Evolutionary conservation across 2,888 invertebrate genomes (phyloP), one percentile per base, ranked within the genome.

Genomic region (Marronus borbonicus): DNA sequence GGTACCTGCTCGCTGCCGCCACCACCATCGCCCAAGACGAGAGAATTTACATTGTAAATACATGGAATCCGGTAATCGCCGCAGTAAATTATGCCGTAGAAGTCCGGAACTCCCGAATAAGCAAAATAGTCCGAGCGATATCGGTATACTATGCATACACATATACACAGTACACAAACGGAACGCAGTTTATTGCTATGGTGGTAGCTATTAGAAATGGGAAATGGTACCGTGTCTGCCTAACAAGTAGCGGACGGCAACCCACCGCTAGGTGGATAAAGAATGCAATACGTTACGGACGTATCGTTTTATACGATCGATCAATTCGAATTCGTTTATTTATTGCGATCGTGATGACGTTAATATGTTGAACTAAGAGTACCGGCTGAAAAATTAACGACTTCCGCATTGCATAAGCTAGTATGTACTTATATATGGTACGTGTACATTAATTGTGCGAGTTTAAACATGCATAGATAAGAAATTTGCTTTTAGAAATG

Each of bases 31-130:
- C 12, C 28, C 62, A 62, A 62, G 62, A 72, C 39, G 39, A 58
- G 36, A 58, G 20, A 70, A 70, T 72, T 72, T 72, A 39, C 58
- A 20, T 60, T 20, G 58, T 72, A 72, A 58, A 72, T 74, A 60
- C 58, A 44, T 20, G 72, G 44, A 74, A 74, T 74, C 44, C 60
- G 44, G 60, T 24, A 74, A 60, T 74, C 39, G 39, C 24, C 7
- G 28, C 60, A 24, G 44, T 60, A 74, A 60, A 74, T 72, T 72
- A 58, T 60, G n/a, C 39, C 20, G 28, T 68, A 68, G 50, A 20
- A 60, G 39, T 24, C 60, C 58, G 72, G 58, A 72, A 72, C 72
- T 58, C 12, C 39, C 58, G 24, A 72, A 72, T 72, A 36, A 24
- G 72, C 20, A 10, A 12, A 17, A 68, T 20, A 49, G 17, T n/a